A percentile compares a stretch with the other conserved stretches of the same genome.
Evolutionary conservation across 2,113 vertebrate genomes (phyloP).

Genomic region (Orientallactaga bullata): DNA sequence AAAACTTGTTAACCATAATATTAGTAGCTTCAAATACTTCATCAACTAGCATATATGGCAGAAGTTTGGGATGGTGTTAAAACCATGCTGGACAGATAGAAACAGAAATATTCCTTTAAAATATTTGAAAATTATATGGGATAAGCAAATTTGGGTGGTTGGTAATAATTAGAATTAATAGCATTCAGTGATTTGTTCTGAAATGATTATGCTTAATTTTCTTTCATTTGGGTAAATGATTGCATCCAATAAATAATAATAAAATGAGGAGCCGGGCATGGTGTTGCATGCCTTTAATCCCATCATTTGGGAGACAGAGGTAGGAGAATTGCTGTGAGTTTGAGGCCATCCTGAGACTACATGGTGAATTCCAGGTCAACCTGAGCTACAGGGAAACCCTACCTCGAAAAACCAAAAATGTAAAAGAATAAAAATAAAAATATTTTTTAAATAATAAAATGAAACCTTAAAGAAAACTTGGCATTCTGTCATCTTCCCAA

Average conservation of each 20-base stretch:
- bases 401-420: no score
- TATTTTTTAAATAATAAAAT: background rate
- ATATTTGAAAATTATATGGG: background rate
- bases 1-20: background rate
- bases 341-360: no score
- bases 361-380: no score
- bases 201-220: slow-evolving; percentile 52
- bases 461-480: slow-evolving; percentile 22
- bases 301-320: no score
- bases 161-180: background rate
- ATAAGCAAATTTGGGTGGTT: background rate
- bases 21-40: slow-evolving; percentile 27
- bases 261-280: background rate
- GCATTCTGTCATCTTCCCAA: slow-evolving; percentile 15
- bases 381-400: no score
- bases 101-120: background rate
- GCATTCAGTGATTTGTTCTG: slow-evolving; percentile 14
- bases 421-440: no score
- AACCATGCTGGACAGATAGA: background rate
- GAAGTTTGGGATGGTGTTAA: background rate
- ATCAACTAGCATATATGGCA: background rate
- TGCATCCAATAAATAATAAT: background rate
- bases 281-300: no score
- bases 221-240: background rate
- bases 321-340: no score